Evolutionary conservation across 2,888 invertebrate species (phyloP).

Genomic region (Salpingus planirostris): DNA sequence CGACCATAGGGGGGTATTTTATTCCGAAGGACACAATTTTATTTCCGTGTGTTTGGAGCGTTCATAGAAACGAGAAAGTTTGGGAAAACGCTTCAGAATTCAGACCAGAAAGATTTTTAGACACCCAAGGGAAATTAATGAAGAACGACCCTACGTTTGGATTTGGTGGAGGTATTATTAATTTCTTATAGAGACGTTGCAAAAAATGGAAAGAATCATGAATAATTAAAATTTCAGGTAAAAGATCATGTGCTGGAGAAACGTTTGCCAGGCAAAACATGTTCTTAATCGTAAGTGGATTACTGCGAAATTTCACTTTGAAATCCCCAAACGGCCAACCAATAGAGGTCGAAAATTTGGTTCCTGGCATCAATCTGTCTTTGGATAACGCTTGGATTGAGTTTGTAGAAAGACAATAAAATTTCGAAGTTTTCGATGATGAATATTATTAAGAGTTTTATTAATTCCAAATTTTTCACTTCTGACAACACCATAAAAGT

Average conservation of each 20-base stretch:
- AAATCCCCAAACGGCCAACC: slow-evolving; percentile 2
- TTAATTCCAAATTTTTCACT: too few species aligned
- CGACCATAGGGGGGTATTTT: slow-evolving; percentile 56
- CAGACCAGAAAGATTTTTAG: slow-evolving; percentile 57
- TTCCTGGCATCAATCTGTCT: slow-evolving; percentile 6
- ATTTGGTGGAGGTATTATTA: slow-evolving; percentile 54
- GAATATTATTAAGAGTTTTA: too few species aligned
- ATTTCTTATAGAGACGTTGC: too few species aligned
- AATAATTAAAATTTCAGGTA: slow-evolving; percentile 49
- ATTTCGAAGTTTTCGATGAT: too few species aligned
- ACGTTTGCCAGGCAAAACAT: slow-evolving; percentile 58
- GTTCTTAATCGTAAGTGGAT: slow-evolving; percentile 50
- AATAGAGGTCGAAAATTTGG: slow-evolving; percentile 2
- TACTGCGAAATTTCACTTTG: slow-evolving; percentile 54
- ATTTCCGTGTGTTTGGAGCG: slow-evolving; percentile 36
- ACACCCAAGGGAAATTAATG: slow-evolving; percentile 46
- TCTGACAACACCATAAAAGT: too few species aligned
- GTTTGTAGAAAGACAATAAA: too few species aligned
- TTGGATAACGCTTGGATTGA: slow-evolving; percentile 5
- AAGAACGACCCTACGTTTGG: slow-evolving; percentile 53
- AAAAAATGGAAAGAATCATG: too few species aligned
- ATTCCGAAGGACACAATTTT: slow-evolving; percentile 50
- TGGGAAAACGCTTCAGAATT: slow-evolving; percentile 61
- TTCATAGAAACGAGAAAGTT: slow-evolving; percentile 47
- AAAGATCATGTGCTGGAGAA: slow-evolving; percentile 61